Base-by-base conservation (phyloP, 1,140 invertebrate genomes). In the Lordiphosa clarofinis region DNA sequence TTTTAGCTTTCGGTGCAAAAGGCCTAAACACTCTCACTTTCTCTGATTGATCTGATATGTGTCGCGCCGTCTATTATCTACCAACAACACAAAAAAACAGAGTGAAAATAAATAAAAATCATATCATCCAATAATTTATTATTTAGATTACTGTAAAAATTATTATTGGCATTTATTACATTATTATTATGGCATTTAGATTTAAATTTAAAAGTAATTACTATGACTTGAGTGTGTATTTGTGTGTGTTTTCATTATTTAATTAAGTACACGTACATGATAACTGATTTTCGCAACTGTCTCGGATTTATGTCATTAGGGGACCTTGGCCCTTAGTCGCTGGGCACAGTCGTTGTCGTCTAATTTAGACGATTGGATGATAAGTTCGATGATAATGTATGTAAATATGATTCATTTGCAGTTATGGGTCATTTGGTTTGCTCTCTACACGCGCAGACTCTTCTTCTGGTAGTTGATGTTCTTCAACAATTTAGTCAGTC, bases 321-420 rank as follows among this genome's bases (percentile, higher is more conserved):
- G 28, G 42, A 38, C 49, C 15, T 28, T 28, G 24, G 24, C 24
- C 24, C 21, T 28, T 28, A 28, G 37, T 33, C 37, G 9, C 11
- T 44, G 28, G 49, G 13, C 42, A 39, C 47, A 52, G 55, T 67
- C 56, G 53, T 62, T 82, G 53, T 57, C 78, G 78, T 84, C 78
- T 84, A 84, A 84, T 84, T 84, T 84, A 78, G 78, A 84, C 78
- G 69, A 84, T 71, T 84, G 57, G 61, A 64, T 84, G 65, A 78
- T 60, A 63, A 35, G 38, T 56, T 84, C 47, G 46, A 72, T 71
- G 40, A 42, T 56, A 37, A 38, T 40, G 24, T 54, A 21, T 54
- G n/a, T 58, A 28, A 48, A 19, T 56, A 9, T 54, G 46, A 54
- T 58, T 39, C 49, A 42, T 44, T 70, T 52, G 54, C 46, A 31